A percentile compares a stretch with the other conserved stretches of the same genome.
phyloP scores from a whole-genome alignment of 2,113 vertebrate genomes.

The Bathybates hornii region DNA sequence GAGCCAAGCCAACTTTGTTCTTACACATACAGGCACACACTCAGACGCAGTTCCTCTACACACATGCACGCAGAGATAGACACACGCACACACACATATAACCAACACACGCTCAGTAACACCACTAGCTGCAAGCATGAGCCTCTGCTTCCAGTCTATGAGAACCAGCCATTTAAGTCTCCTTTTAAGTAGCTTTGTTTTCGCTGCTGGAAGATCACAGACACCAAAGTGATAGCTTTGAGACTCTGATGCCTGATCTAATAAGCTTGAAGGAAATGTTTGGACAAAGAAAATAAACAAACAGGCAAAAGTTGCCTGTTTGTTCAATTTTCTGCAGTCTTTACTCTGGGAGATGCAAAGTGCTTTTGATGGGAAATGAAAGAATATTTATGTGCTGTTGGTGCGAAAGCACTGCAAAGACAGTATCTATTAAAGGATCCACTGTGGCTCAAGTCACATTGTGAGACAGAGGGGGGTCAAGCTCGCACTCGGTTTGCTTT shows the following conservation, averaged over 20 bases:
- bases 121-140: neutral
- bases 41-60: neutral
- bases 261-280: constrained; percentile 28
- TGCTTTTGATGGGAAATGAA: constrained; percentile 23
- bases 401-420: neutral
- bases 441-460: neutral
- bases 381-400: neutral
- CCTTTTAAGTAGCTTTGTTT: constrained; percentile 29
- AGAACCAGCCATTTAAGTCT: constrained; percentile 18
- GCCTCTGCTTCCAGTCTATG: neutral
- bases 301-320: neutral
- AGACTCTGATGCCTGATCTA: constrained; percentile 13
- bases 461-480: neutral
- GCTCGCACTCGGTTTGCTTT: neutral
- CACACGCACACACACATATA: neutral
- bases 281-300: constrained; percentile 26
- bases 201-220: constrained; percentile 34
- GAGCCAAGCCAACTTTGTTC: neutral
- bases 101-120: neutral
- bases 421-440: constrained; percentile 3
- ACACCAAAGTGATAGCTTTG: constrained; percentile 26
- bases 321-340: neutral
- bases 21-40: neutral
- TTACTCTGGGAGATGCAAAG: neutral
- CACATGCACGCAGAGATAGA: neutral